These are phyloP conservation scores for Bovichtus diacanthus DNA, from an alignment of 2,797 vertebrate species.

Conservation along the genomic window DNA sequence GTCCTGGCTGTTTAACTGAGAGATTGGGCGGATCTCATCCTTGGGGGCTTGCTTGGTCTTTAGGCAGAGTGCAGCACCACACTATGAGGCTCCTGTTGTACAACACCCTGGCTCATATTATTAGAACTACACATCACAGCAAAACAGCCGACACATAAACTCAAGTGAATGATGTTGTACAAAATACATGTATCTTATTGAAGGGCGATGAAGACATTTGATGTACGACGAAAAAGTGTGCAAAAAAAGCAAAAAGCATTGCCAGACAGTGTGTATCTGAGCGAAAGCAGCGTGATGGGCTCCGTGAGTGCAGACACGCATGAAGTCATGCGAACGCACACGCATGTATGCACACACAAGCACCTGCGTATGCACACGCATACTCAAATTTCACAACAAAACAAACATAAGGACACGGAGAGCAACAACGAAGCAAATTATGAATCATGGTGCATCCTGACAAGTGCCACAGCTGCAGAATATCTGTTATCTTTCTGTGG, in stretches of 20 bases:
- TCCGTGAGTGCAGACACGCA: constrained; percentile 20
- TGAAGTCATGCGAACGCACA: constrained; percentile 30
- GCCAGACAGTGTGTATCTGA: constrained; percentile 14
- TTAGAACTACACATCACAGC: constrained; percentile 59
- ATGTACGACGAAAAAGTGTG: constrained; percentile 28
- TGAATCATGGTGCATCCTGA: constrained; percentile 23
- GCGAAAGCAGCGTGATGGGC: constrained; percentile 22
- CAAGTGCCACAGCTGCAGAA: constrained; percentile 21
- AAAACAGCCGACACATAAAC: constrained; percentile 4
- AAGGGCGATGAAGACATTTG: constrained; percentile 28
- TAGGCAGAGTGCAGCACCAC: constrained; percentile 42
- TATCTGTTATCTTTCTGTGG: background rate
- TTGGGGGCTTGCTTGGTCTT: constrained; percentile 53
- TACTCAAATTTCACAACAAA: background rate
- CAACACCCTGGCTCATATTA: constrained; percentile 46
- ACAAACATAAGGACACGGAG: background rate
- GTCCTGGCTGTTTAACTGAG: constrained; percentile 21
- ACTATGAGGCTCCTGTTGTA: constrained; percentile 47
- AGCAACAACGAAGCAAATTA: background rate
- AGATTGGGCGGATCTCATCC: constrained; percentile 27
- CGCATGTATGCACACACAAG: constrained; percentile 13
- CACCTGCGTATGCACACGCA: constrained; percentile 16
- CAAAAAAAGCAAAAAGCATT: background rate
- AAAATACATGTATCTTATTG: constrained; percentile 19
- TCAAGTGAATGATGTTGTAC: constrained; percentile 26